Conservation (phyloP, 2,888 invertebrate genomes). For the Oxycera nigricornis region DNA sequence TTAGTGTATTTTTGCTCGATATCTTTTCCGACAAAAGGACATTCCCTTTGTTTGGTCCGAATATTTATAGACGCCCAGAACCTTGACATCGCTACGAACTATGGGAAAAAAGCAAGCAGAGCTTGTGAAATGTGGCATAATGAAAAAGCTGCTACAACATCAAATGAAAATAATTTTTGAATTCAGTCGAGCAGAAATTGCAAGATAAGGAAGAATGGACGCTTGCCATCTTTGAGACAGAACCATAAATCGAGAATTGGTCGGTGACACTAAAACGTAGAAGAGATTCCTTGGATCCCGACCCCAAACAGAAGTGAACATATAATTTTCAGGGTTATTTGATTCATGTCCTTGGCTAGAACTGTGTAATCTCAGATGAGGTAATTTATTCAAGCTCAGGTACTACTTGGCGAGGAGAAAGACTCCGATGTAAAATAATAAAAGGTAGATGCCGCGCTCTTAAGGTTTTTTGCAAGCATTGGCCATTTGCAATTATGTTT, state of each 20-base stretch:
- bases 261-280: not conserved
- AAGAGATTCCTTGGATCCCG: not conserved
- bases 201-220: conserved; percentile 18
- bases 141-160: conserved; percentile 28
- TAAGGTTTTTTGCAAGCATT: too few relatives aligned
- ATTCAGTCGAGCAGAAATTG: conserved; percentile 33
- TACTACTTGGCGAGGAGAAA: too few relatives aligned
- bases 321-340: conserved; percentile 16
- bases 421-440: too few relatives aligned
- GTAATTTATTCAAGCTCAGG: too few relatives aligned
- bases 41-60: conserved; percentile 6
- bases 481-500: too few relatives aligned
- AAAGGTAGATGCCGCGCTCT: too few relatives aligned
- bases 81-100: conserved; percentile 1
- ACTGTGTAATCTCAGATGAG: too few relatives aligned
- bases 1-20: not conserved
- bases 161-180: conserved; percentile 40
- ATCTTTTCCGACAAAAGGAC: not conserved
- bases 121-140: conserved; percentile 15
- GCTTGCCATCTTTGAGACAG: not conserved
- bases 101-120: conserved; percentile 31
- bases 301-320: conserved; percentile 4
- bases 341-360: not conserved
- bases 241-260: conserved; percentile 27
- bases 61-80: conserved; percentile 11